Conservation (phyloP, 2,888 invertebrate genomes). For the Lysandra coridon region DNA sequence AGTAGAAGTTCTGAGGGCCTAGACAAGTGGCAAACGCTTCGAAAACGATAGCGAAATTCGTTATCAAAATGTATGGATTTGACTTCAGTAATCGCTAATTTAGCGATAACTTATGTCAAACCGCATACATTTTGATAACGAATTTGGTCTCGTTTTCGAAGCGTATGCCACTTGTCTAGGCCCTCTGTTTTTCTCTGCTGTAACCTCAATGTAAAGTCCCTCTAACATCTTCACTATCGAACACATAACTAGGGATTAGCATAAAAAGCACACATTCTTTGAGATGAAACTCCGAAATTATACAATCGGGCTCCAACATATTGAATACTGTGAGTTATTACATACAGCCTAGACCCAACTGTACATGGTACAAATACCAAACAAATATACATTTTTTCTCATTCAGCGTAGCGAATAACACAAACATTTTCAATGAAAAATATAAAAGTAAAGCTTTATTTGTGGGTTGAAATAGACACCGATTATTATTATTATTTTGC, state of each 20-base stretch:
- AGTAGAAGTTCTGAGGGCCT: too few species aligned
- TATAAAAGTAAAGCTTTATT: not conserved
- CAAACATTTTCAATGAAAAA: not conserved
- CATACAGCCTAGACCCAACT: not conserved
- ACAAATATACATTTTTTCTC: not conserved
- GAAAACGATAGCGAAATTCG: too few species aligned
- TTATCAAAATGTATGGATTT: too few species aligned
- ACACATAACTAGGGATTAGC: conserved; percentile 34
- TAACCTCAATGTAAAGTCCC: not conserved
- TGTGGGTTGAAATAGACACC: not conserved
- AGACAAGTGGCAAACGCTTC: too few species aligned
- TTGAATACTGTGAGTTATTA: conserved; percentile 32
- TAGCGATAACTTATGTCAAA: too few species aligned
- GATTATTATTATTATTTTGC: not conserved
- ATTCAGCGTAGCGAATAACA: not conserved
- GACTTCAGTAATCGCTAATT: too few species aligned
- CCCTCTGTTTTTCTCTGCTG: not conserved
- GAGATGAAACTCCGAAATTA: conserved; percentile 36
- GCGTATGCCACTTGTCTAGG: too few species aligned
- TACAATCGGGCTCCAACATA: conserved; percentile 25
- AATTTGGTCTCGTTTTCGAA: too few species aligned
- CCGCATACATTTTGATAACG: too few species aligned
- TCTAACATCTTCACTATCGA: conserved; percentile 2
- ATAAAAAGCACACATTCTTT: conserved; percentile 36
- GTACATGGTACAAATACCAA: not conserved